Conservation (phyloP, 1,140 invertebrate species). For the Colletes latitarsis region DNA sequence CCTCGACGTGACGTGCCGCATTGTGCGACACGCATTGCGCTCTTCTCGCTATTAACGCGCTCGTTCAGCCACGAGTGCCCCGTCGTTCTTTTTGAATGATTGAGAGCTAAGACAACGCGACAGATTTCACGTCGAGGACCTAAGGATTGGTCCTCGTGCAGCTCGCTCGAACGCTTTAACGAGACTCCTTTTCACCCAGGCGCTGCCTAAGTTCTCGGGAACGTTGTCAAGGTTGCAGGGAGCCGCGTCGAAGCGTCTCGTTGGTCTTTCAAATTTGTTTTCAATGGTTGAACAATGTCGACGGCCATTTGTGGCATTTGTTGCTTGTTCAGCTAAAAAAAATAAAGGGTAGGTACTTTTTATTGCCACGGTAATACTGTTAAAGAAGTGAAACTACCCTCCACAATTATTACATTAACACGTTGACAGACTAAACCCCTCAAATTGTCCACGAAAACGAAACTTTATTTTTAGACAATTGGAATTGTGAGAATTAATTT, state of each 20-base stretch:
- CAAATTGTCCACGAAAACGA: too few species aligned
- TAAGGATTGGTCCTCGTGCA: conserved; percentile 39
- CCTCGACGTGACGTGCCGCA: conserved; percentile 48
- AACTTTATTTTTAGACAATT: too few species aligned
- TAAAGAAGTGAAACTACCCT: too few species aligned
- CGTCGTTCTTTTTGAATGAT: conserved; percentile 61
- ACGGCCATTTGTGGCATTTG: too few species aligned
- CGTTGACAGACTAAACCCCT: too few species aligned
- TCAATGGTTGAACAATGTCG: too few species aligned
- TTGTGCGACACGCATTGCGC: conserved; percentile 59
- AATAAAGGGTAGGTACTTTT: too few species aligned
- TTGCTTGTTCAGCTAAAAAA: too few species aligned
- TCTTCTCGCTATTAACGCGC: conserved; percentile 57
- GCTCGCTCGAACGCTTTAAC: conserved; percentile 17
- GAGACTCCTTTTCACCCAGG: neutral
- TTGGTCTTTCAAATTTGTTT: neutral
- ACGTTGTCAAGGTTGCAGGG: neutral
- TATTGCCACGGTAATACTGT: too few species aligned
- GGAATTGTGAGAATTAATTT: too few species aligned
- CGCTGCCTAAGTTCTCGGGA: neutral
- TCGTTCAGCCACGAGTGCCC: conserved; percentile 49
- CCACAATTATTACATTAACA: too few species aligned
- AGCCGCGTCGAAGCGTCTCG: too few species aligned
- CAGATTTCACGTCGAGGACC: conserved; percentile 45
- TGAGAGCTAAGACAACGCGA: conserved; percentile 64